Evolutionary conservation across 2,888 invertebrate genomes (phyloP), one percentile per base, ranked within the genome.

Genomic region (Harmothoe impar): DNA sequence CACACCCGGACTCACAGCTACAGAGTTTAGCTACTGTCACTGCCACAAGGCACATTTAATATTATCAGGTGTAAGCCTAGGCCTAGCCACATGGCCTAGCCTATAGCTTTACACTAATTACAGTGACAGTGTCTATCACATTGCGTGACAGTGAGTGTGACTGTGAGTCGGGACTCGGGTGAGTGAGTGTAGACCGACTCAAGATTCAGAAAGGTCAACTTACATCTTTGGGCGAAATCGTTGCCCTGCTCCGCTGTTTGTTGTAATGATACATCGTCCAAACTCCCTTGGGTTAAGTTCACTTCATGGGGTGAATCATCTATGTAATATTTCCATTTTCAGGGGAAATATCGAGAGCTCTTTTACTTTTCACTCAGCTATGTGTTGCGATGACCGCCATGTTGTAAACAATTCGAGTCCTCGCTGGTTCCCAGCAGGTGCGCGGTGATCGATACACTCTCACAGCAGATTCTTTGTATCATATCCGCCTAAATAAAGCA

Each of bases 201-300:
- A 43, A 10, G 5, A 3, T 43, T 43, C 5, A 43, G 43, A 43
- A 43, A 52, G 25, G 29, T 33, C 52, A 56, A 90, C 90, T 90
- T 77, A 90, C 90, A 43, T 90, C 90, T 90, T 84, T 90, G 23
- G 90, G 90, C 54, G 90, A 81, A 12, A 90, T 43, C 5, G 90
- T 90, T 23, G 90, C 81, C 84, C 90, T 90, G 29, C 90, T 77
- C 15, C 90, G 90, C 56, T 77, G 77, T 56, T 90, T 90, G 56
- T 90, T 90, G 90, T 84, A 90, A 10, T 90, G 52, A 54, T 90
- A 84, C 90, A 90, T 90, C 17, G 17, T 54, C 43, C 81, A 0
- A 86, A 54, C n/a, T 54, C 52, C 51, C 3, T 20, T 29, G 51
- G 0, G 52, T 3, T 23, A 15, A 12, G 31, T 86, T 25, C 29